A percentile compares a stretch with the other conserved stretches of the same genome.
phyloP scores from a whole-genome alignment of 1,140 invertebrate species.

The Drosophila teissieri region DNA sequence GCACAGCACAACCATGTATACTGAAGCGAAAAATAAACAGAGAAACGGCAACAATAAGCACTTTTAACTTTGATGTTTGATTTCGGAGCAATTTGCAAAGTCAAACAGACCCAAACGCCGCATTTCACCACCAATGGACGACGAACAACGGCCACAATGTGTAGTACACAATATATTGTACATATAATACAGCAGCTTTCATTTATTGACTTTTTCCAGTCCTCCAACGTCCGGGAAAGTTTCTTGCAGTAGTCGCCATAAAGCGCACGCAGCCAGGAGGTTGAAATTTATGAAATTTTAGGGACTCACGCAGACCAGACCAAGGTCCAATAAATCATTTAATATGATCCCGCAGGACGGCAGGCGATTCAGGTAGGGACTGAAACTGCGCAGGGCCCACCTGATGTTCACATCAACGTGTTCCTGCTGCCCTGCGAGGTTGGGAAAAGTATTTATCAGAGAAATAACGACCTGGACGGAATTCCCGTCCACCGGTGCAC shows the following conservation, averaged over 20 bases:
- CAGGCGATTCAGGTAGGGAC: conserved; percentile 22
- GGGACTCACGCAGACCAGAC: conserved; percentile 62
- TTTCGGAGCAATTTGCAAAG: conserved; percentile 58
- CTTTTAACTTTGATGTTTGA: conserved; percentile 65
- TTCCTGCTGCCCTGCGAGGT: conserved; percentile 42
- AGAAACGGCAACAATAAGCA: conserved; percentile 54
- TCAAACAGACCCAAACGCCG: conserved; percentile 37
- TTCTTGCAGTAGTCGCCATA: conserved; percentile 53
- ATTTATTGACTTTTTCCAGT: conserved; percentile 54
- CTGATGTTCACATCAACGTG: conserved; percentile 64
- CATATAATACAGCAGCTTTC: conserved; percentile 35
- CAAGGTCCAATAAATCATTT: conserved; percentile 73
- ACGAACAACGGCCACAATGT: conserved; percentile 35
- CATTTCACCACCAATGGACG: conserved; percentile 25
- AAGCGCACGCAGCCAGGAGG: conserved; percentile 51
- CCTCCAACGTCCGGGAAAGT: conserved; percentile 21
- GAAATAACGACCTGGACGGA: conserved; percentile 40
- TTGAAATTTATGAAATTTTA: conserved; percentile 75
- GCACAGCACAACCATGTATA: conserved; percentile 29
- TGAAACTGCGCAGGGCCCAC: conserved; percentile 30
- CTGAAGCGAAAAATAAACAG: conserved; percentile 47
- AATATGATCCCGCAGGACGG: conserved; percentile 51
- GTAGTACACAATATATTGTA: conserved; percentile 35
- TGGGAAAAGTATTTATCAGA: neutral
- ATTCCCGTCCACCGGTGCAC: conserved; percentile 29